Percentiles rank a stretch among this genome's conserved stretches.
phyloP scores from a whole-genome alignment of 2,888 invertebrate genomes.

The Drosophila pseudotalamancana region DNA sequence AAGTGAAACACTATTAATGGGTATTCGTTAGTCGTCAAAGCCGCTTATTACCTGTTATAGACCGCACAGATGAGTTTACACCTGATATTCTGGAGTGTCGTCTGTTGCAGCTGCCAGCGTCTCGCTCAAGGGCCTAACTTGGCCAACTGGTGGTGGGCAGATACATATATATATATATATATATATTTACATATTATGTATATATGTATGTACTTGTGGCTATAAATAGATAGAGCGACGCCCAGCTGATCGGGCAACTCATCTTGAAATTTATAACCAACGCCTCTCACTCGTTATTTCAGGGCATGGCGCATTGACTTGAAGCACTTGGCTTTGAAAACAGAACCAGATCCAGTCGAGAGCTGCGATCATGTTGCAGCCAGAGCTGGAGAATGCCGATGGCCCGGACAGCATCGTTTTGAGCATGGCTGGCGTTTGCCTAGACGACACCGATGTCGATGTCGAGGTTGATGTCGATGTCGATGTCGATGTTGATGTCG shows the following conservation, averaged over 20 bases:
- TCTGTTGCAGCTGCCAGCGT: constrained; percentile 2
- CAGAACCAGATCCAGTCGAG: constrained; percentile 5
- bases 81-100: constrained; percentile 32
- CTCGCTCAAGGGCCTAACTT: constrained; percentile 34
- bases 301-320: constrained; percentile 61
- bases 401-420: constrained; percentile 70
- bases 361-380: constrained; percentile 59
- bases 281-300: constrained; percentile 40
- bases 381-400: constrained; percentile 72
- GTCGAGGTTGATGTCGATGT: constrained; percentile 24
- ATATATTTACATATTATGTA: neutral
- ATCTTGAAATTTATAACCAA: constrained; percentile 35
- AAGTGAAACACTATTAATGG: neutral
- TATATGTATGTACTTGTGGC: constrained; percentile 3
- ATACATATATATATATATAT: neutral
- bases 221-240: constrained; percentile 53
- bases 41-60: constrained; percentile 14
- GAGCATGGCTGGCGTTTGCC: constrained; percentile 55
- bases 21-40: constrained; percentile 11
- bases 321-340: constrained; percentile 15
- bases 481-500: constrained; percentile 57
- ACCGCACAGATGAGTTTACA: constrained; percentile 41
- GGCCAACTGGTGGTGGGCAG: constrained; percentile 22
- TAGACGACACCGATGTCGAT: constrained; percentile 59
- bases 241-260: constrained; percentile 30